Evolutionary conservation across 1,140 invertebrate genomes (phyloP), one percentile per base, ranked within the genome.

Genomic region (Drosophila nannoptera): DNA sequence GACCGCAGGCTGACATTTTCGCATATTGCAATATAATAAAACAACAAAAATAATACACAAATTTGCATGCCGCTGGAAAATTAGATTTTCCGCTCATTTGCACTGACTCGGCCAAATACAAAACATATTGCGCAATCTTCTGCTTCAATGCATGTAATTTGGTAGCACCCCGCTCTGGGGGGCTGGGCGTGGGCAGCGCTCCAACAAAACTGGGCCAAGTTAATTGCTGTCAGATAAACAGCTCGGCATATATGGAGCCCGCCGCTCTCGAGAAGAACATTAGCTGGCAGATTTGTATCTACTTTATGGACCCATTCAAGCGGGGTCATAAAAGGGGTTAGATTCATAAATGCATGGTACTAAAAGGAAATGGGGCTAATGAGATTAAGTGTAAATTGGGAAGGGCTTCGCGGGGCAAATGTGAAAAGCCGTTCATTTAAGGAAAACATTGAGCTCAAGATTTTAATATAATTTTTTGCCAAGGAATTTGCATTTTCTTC

Each of bases 21-120:
- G 69, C 78, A 73, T 58, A 62, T 42, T 69, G 66, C 66, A 49
- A 60, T 45, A 36, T 38, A 62, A 61, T 55, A 49, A 53, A 38
- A 58, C 33, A 36, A 36, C 16, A 22, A 22, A 31, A 22, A 38
- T 32, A 22, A 61, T 31, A 31, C n/a, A 4, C n/a, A 68, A 63
- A 69, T 81, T 80, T 69, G 77, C 77, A 81, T 80, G 64, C 32
- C 42, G 54, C 65, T 82, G 78, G 78, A 81, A 81, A 81, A 81
- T 81, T 73, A 74, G 77, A 81, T 81, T 81, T 81, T 81, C 77
- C 77, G 76, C 77, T 81, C 77, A 74, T 81, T 81, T 81, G 78
- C 77, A 73, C 74, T 62, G 73, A 43, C 42, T 43, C 60, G 9
- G 8, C 55, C 43, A 63, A 55, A 69, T 33, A 50, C 42, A 71